Evolutionary conservation across 2,888 invertebrate genomes (phyloP), one percentile per base, ranked within the genome.

Genomic region (Philhelius pedissequus): DNA sequence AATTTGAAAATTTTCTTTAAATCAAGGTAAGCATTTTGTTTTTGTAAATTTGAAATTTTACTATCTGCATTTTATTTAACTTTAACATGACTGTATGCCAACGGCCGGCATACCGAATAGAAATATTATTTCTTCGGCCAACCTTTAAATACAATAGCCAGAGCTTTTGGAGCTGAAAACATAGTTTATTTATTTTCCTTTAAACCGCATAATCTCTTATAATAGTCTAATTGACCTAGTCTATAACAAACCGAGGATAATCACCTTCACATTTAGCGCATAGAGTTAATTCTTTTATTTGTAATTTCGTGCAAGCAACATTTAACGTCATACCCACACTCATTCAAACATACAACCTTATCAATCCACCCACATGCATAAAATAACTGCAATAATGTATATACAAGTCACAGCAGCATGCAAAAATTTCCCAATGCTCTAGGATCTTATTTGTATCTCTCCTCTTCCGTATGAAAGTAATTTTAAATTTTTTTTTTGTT

Each of bases 191-290:
- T 40, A 38, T 40, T 13, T 25, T 7, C 13, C 1, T 22, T 13
- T 13, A n/a, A 6, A 48, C 48, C 20, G 11, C 7, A 48, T 52
- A 56, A 56, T 35, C 6, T n/a, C n/a, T n/a, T n/a, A n/a, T n/a
- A n/a, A n/a, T n/a, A 56, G 15, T 62, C 27, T 66, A 75, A 64
- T 75, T 81, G 80, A 81, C 80, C 80, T 58, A 81, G 56, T 75
- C 18, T 35, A 25, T 9, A 70, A 56, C 74, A 58, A 50, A 56
- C 64, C 80, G 70, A 75, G 80, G 56, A 81, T 81, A 56, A 75
- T 75, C 64, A 75, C 75, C 56, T 70, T 48, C 50, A 40, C 75
- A 80, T 75, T 56, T 50, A 40, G 45, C 38, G 50, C 75, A 70
- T 50, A 18, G 54, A 64, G 45, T 50, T 75, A 56, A 40, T 64